Evolutionary conservation across 2,797 vertebrate species (phyloP), one percentile per base, ranked within the genome.

Genomic region (Alca torda): DNA sequence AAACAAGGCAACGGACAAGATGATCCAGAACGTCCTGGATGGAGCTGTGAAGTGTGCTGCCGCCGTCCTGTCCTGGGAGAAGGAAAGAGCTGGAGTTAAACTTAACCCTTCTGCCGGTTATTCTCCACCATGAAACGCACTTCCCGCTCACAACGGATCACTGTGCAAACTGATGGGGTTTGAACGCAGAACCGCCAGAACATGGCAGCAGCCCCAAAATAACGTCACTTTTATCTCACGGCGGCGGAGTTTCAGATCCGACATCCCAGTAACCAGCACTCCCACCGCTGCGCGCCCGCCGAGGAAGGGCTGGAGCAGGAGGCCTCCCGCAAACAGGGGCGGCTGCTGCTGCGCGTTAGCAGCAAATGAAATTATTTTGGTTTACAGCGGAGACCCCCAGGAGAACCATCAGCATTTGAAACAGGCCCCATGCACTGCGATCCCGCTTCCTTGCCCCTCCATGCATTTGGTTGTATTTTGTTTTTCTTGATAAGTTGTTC

Each of bases 1-100:
- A 76, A 98, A 94, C 96, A 99, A 95, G 68, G 97, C 95, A 33
- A 98, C 50, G 8, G 97, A 96, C 84, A 99, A 76, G 96, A 96
- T 95, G 72, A 98, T 94, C 98, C 98, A 99, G 96, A 99, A 97
- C 17, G 96, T 97, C 96, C 98, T 98, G 96, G 98, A 97, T 28
- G 98, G 98, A 95, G 98, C 97, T 91, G 94, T 91, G 91, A 93
- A 75, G 76, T 50, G 90, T 15, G 80, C 72, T 39, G 89, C 10
- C 0, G 21, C 60, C 28, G 95, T 94, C 31, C 96, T 93, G 95
- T 89, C 98, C 97, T 97, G 75, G 83, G 51, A 83, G 56, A 25
- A n/a, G 41, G 81, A 56, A n/a, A 65, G 51, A 65, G 50, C 8
- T 11, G 37, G 50, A 82, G 64, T 84, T 75, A 86, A 76, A 70